phyloP scores from a whole-genome alignment of 2,113 vertebrate genomes.

The Cyanoderma ruficeps region DNA sequence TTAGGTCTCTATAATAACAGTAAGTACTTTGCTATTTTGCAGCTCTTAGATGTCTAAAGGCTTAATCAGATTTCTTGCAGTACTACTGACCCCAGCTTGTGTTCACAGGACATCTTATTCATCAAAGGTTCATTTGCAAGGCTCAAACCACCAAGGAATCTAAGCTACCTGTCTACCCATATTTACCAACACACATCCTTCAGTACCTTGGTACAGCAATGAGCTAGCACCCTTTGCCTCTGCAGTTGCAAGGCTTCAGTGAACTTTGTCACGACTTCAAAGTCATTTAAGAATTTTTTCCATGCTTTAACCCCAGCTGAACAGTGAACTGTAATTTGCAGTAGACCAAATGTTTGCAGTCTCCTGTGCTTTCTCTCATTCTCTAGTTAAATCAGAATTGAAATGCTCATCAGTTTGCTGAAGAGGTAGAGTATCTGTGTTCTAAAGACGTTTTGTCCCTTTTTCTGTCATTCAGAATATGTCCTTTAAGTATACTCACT shows the following conservation, averaged over 20 bases:
- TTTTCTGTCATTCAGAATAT: not conserved
- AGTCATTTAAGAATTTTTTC: not conserved
- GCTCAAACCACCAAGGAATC: not conserved
- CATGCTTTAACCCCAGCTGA: not conserved
- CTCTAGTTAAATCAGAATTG: not conserved
- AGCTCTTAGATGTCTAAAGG: not conserved
- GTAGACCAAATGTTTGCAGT: not conserved
- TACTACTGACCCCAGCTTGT: not conserved
- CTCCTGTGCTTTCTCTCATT: not conserved
- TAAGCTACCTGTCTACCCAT: not conserved
- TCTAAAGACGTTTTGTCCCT: not conserved
- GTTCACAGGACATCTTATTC: not conserved
- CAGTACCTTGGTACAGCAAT: not conserved
- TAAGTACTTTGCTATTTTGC: not conserved
- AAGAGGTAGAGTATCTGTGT: not conserved
- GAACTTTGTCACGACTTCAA: not conserved
- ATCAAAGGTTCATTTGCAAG: not conserved
- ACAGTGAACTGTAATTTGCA: not conserved
- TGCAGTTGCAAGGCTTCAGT: not conserved
- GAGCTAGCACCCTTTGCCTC: not conserved
- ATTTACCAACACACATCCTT: not conserved
- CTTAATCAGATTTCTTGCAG: not conserved
- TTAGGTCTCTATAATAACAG: not conserved
- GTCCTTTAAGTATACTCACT: not conserved
- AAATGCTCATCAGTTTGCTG: not conserved